Base-by-base conservation (phyloP, 2,113 vertebrate species). In the Eleginops maclovinus region DNA sequence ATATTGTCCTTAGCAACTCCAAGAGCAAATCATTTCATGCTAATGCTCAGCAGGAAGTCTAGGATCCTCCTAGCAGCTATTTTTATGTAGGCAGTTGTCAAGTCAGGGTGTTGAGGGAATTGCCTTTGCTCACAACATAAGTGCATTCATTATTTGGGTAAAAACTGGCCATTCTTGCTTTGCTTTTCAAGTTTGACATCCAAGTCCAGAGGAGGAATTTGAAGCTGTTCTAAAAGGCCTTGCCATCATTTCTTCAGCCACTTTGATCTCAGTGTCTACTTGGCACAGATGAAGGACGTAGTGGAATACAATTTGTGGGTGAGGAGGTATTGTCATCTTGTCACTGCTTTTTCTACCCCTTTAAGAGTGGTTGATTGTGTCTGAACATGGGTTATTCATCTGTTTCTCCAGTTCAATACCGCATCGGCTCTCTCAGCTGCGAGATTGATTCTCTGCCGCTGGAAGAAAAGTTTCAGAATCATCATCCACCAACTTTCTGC, bases 321-420 rank as follows among this genome's bases (percentile, higher is more conserved):
- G 47, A 70, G 58, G 17, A 79, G 63, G 56, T 72, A 53, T 56
- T 79, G 61, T 75, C 72, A 70, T 82, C 59, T 55, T 21, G 50
- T 41, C 22, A 63, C 44, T 69, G 54, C 36, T 76, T n/a, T 83
- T 76, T 81, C 66, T 46, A 22, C 46, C 56, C 31, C 47, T 79
- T 24, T 81, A 62, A 50, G 50, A 70, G 56, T 70, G 51, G 65
- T 47, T 82, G 84, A 84, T 86, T 84, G 69, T 60, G 26, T 75
- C 47, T 76, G 55, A 79, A 75, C 60, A 81, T 50, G 36, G 65
- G 68, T 83, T 77, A 73, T 84, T 84, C 80, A 80, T 87, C 81
- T 72, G 75, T 55, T 55, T 84, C 78, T 63, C 43, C 31, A 49
- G 67, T 63, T 77, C 72, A 72, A 80, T 77, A 74, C 56, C 73